Percentiles rank a stretch among this genome's conserved stretches.
phyloP scores from a whole-genome alignment of 2,888 invertebrate genomes.

The Brachypterus glaber region DNA sequence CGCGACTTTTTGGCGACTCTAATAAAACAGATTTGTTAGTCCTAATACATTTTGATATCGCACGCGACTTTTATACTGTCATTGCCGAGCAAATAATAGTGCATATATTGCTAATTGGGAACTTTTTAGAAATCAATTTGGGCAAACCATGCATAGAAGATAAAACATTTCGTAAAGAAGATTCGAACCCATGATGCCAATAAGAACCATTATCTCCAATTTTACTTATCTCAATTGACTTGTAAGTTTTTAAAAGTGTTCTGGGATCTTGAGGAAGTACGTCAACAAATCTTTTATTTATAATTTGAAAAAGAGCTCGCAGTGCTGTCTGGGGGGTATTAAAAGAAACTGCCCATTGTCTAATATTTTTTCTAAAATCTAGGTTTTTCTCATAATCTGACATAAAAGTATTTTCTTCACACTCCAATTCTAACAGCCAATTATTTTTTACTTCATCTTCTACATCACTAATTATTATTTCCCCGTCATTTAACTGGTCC shows the following conservation, averaged over 20 bases:
- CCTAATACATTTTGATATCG: no score
- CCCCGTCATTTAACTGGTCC: no score
- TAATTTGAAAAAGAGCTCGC: not conserved
- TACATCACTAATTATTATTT: no score
- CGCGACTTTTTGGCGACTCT: no score
- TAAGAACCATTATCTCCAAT: conserved; percentile 13
- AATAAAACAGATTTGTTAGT: no score
- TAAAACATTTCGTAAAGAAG: conserved; percentile 7
- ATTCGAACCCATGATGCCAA: conserved; percentile 15
- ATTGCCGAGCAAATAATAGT: no score
- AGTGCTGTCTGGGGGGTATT: conserved; percentile 7
- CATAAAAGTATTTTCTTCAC: conserved; percentile 1
- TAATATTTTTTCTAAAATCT: conserved; percentile 8
- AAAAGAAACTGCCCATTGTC: conserved; percentile 10
- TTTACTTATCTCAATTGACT: conserved; percentile 8
- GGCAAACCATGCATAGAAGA: conserved; percentile 5
- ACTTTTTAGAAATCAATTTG: conserved; percentile 15
- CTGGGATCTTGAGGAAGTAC: conserved; percentile 18
- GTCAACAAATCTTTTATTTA: conserved; percentile 10
- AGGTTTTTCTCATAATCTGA: conserved; percentile 7
- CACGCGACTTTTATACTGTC: no score
- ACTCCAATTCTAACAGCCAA: not conserved
- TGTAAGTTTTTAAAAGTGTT: conserved; percentile 14
- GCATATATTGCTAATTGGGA: no score
- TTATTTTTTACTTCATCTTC: no score